Evolutionary conservation across 2,113 vertebrate species (phyloP).

Genomic region (Phocoena phocoena): DNA sequence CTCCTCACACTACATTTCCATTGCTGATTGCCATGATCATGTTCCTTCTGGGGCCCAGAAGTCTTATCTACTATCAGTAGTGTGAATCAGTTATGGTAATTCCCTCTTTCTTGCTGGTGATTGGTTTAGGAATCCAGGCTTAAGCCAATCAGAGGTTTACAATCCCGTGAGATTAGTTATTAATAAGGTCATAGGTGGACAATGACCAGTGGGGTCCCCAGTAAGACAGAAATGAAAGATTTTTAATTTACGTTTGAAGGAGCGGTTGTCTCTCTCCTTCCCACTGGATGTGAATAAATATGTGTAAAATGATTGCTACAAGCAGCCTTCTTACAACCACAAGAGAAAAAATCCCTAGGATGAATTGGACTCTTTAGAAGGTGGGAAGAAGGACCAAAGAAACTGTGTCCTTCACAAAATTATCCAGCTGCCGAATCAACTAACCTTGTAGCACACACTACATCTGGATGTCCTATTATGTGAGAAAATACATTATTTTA

Average conservation of each 20-base stretch:
- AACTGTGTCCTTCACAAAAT: neutral
- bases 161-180: neutral
- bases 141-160: neutral
- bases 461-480: neutral
- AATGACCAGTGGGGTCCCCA: neutral
- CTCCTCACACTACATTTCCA: neutral
- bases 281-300: neutral
- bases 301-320: neutral
- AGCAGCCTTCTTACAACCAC: neutral
- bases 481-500: slow-evolving; percentile 9
- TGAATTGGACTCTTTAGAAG: neutral
- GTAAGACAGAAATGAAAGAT: neutral
- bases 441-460: neutral
- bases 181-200: neutral
- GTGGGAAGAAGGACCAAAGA: neutral
- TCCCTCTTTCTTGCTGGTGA: neutral
- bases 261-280: neutral
- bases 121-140: neutral
- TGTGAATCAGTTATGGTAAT: neutral
- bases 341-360: neutral
- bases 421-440: slow-evolving; percentile 12
- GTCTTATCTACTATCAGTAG: neutral
- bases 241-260: neutral
- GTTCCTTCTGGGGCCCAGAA: neutral
- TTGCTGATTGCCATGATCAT: neutral